Percentiles rank a stretch among this genome's conserved stretches.
Evolutionary conservation across 2,113 vertebrate genomes (phyloP).

Genomic region (Alexandromys fortis): DNA sequence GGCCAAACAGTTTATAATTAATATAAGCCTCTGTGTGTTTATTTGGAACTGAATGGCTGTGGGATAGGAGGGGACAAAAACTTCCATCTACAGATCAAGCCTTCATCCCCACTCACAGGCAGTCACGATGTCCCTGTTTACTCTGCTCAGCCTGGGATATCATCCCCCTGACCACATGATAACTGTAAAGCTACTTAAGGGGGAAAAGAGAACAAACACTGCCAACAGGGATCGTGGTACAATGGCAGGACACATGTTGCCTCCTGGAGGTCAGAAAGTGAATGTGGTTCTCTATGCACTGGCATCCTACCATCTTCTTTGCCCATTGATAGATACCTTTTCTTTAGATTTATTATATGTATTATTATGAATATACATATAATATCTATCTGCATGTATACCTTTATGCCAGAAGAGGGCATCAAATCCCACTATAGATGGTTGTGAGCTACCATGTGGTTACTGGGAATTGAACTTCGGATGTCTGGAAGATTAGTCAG

Average conservation of each 20-base stretch:
- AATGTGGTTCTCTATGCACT: neutral
- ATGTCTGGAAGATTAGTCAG: too few relatives aligned
- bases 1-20: too few relatives aligned
- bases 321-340: neutral
- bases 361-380: too few relatives aligned
- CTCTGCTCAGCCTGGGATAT: neutral
- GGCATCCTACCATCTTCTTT: neutral
- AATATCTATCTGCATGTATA: too few relatives aligned
- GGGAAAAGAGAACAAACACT: neutral
- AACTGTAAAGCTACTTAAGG: neutral
- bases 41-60: too few relatives aligned
- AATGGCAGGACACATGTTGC: neutral
- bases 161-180: neutral
- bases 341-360: neutral
- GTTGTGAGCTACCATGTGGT: too few relatives aligned
- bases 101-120: neutral
- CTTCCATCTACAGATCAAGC: neutral
- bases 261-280: neutral
- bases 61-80: too few relatives aligned
- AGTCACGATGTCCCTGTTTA: neutral
- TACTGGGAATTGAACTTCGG: too few relatives aligned
- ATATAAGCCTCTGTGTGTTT: too few relatives aligned
- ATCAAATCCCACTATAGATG: too few relatives aligned
- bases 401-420: too few relatives aligned
- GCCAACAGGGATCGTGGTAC: too few relatives aligned